Evolutionary conservation across 2,888 invertebrate genomes (phyloP).

Genomic region (Melitaea athalia): DNA sequence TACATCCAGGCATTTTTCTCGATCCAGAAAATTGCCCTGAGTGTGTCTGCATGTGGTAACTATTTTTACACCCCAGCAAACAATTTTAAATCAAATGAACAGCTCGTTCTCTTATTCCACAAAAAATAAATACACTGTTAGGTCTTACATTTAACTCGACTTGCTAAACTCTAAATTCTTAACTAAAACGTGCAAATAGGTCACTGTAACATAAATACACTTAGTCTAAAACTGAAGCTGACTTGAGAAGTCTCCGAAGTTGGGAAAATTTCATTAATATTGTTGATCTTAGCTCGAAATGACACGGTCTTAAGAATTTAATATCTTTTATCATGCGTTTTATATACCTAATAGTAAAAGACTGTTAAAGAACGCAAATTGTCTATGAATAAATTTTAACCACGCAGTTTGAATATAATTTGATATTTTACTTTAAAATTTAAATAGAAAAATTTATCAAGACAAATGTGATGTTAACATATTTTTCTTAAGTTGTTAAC

Average conservation of each 20-base stretch:
- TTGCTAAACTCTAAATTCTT: background rate
- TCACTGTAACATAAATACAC: slow-evolving; percentile 24
- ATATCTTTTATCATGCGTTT: slow-evolving; percentile 19
- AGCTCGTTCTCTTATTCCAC: background rate
- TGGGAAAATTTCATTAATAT: slow-evolving; percentile 40
- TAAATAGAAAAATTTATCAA: too few species aligned
- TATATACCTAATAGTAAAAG: slow-evolving; percentile 20
- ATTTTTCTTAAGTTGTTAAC: too few species aligned
- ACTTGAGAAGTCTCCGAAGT: slow-evolving; percentile 26
- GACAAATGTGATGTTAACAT: too few species aligned
- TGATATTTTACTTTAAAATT: too few species aligned
- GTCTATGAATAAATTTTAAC: slow-evolving; percentile 13
- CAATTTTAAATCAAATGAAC: too few species aligned
- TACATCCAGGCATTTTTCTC: too few species aligned
- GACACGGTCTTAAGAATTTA: slow-evolving; percentile 31
- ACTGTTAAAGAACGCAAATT: background rate
- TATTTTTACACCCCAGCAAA: too few species aligned
- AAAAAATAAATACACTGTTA: background rate
- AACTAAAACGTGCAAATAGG: slow-evolving; percentile 26
- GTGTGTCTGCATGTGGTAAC: too few species aligned
- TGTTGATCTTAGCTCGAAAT: slow-evolving; percentile 32
- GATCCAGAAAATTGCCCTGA: too few species aligned
- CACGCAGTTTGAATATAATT: too few species aligned
- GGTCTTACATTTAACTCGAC: background rate
- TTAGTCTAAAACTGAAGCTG: slow-evolving; percentile 29